phyloP scores from a whole-genome alignment of 2,113 vertebrate genomes.

The Hirundichthys speculiger region DNA sequence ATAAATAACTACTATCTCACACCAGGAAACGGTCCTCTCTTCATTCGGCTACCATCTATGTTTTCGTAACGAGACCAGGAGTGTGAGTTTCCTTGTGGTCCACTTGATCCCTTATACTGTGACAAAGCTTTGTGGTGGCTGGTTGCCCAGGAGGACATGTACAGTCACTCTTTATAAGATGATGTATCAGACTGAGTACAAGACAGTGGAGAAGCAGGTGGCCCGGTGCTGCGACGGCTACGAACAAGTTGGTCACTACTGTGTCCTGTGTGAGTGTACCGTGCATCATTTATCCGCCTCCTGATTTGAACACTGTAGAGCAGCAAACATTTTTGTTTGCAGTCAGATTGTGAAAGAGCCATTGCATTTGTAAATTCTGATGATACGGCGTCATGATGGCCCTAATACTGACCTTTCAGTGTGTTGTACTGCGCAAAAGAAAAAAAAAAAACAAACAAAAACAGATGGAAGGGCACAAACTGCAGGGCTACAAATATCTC shows the following conservation, averaged over 20 bases:
- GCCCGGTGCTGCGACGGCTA: conserved; percentile 87
- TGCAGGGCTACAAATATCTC: conserved; percentile 28
- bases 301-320: background rate
- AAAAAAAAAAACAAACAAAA: too few relatives aligned
- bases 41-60: conserved; percentile 86
- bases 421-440: conserved; percentile 32
- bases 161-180: conserved; percentile 75
- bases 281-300: background rate
- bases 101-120: conserved; percentile 72
- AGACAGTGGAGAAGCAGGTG: conserved; percentile 70
- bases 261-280: conserved; percentile 83
- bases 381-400: conserved; percentile 13
- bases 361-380: conserved; percentile 10
- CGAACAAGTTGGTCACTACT: conserved; percentile 87
- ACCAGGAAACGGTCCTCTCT: conserved; percentile 83
- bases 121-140: conserved; percentile 80
- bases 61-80: conserved; percentile 71
- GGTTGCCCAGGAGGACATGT: conserved; percentile 86
- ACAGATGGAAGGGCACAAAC: conserved; percentile 52
- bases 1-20: background rate
- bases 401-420: conserved; percentile 35
- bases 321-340: background rate
- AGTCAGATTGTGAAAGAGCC: background rate
- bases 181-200: conserved; percentile 56
- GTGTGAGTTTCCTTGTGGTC: conserved; percentile 67